phyloP scores from a whole-genome alignment of 2,113 vertebrate species.

The Erpornis zantholeuca region DNA sequence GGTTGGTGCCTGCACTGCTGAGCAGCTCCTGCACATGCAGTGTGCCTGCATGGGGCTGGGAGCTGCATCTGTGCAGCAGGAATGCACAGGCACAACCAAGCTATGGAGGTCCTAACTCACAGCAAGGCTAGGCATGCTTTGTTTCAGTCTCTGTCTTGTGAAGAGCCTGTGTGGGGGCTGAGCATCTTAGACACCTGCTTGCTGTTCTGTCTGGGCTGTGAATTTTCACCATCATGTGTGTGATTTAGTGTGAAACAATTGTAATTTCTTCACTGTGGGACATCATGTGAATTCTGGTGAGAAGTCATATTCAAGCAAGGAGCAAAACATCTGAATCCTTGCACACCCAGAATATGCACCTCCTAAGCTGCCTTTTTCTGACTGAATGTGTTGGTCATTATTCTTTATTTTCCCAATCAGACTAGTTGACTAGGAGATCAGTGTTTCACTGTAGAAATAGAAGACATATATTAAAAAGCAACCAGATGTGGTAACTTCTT shows the following conservation, averaged over 20 bases:
- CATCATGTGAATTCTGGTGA: neutral
- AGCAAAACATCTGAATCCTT: neutral
- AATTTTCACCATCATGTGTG: neutral
- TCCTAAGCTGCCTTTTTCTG: slow-evolving; percentile 5
- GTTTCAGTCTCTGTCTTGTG: fast-evolving
- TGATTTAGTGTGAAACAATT: neutral
- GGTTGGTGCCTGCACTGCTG: neutral
- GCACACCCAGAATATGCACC: neutral
- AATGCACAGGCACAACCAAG: neutral
- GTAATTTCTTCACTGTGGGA: neutral
- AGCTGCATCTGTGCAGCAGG: neutral
- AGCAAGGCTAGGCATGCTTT: neutral
- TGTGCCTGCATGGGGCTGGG: neutral
- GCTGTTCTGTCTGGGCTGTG: neutral
- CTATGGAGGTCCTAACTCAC: neutral
- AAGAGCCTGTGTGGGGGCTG: neutral
- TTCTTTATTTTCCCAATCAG: neutral
- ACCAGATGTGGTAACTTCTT: neutral
- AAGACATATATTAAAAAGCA: neutral
- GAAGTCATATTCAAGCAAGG: neutral
- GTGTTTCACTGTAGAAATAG: slow-evolving; percentile 5
- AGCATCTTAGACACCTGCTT: neutral
- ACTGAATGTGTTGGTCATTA: neutral
- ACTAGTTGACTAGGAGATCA: neutral
- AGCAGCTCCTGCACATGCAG: neutral